phyloP scores from a whole-genome alignment of 2,113 vertebrate genomes.

The Serinus canaria region DNA sequence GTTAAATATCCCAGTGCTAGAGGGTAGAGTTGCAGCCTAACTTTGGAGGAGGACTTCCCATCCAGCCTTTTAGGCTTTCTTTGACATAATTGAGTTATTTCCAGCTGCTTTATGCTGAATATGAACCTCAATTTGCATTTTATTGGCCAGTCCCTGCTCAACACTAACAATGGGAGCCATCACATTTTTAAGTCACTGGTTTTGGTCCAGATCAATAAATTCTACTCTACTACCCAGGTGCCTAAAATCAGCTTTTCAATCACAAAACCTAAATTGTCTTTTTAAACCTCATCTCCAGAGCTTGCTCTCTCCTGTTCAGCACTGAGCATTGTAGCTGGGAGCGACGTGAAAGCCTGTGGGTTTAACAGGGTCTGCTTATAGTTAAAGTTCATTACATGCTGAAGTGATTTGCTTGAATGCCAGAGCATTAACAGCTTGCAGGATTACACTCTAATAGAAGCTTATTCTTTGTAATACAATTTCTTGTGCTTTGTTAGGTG shows the following conservation, averaged over 20 bases:
- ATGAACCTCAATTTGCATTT: not conserved
- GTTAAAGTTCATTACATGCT: slow-evolving; percentile 5
- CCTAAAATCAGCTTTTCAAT: not conserved
- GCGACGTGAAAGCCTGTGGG: rapidly evolving
- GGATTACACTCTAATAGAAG: slow-evolving; percentile 6
- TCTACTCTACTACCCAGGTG: not conserved
- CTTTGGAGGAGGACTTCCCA: not conserved
- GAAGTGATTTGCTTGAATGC: not conserved
- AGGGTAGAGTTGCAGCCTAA: not conserved
- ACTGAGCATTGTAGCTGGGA: not conserved
- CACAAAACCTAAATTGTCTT: not conserved
- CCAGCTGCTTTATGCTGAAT: not conserved
- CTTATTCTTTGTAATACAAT: slow-evolving; percentile 9
- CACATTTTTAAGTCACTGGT: not conserved
- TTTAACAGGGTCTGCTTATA: not conserved
- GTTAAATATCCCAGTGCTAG: not conserved
- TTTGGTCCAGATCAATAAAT: not conserved
- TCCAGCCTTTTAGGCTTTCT: not conserved
- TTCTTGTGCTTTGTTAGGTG: slow-evolving; percentile 43
- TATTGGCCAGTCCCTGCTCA: not conserved
- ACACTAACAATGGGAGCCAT: rapidly evolving
- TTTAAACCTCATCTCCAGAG: not conserved
- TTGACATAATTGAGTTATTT: not conserved
- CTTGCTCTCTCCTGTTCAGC: rapidly evolving
- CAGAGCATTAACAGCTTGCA: not conserved